phyloP scores from a whole-genome alignment of 2,113 vertebrate genomes.

The Probosciger aterrimus region DNA sequence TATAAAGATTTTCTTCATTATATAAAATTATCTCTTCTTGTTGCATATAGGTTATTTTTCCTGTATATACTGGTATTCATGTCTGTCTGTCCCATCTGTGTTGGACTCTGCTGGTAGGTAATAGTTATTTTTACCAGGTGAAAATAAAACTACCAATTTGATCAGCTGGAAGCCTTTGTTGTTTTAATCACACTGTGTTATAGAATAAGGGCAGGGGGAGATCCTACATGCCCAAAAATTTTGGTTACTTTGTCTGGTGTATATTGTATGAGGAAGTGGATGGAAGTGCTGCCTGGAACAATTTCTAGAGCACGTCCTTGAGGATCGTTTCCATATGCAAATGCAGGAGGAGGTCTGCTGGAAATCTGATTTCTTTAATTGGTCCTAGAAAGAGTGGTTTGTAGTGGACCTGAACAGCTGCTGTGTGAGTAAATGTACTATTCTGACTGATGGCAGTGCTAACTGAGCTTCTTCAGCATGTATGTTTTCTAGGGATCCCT shows the following conservation, averaged over 20 bases:
- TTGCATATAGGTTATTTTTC: slow-evolving; percentile 55
- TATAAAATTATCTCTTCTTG: not conserved
- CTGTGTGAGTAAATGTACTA: not conserved
- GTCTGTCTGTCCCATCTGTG: slow-evolving; percentile 20
- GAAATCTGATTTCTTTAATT: not conserved
- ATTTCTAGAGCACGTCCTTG: not conserved
- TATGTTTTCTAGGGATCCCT: not conserved
- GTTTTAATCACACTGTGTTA: not conserved
- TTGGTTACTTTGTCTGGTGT: not conserved
- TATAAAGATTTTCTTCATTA: not conserved
- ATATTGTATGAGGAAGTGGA: not conserved
- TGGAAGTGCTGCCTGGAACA: not conserved
- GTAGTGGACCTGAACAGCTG: not conserved
- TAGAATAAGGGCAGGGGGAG: fast-evolving
- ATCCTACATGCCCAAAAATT: too few relatives aligned
- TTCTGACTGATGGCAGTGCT: not conserved
- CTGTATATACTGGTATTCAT: slow-evolving; percentile 42
- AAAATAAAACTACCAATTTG: slow-evolving; percentile 56
- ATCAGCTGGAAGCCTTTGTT: not conserved
- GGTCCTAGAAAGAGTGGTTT: not conserved
- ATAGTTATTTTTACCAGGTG: slow-evolving; percentile 31
- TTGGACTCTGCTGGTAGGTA: slow-evolving; percentile 39
- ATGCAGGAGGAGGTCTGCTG: not conserved
- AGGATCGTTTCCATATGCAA: not conserved
- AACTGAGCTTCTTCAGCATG: not conserved